Evolutionary conservation across 2,113 vertebrate species (phyloP).

Genomic region (Seriola dumerili): DNA sequence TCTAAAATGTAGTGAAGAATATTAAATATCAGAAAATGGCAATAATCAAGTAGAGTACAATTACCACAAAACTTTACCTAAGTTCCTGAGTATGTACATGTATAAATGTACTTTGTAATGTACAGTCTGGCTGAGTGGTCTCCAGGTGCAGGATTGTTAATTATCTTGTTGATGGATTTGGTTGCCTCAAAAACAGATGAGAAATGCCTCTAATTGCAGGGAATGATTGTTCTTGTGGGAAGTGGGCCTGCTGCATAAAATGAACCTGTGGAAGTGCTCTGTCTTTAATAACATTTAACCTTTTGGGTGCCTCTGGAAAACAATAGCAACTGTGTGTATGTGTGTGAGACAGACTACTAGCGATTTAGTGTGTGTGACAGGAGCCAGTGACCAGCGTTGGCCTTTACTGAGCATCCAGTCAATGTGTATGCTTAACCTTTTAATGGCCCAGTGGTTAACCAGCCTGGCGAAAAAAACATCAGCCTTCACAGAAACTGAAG

Average conservation of each 20-base stretch:
- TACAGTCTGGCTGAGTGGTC: not conserved
- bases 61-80: no score
- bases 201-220: not conserved
- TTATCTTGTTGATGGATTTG: not conserved
- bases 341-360: not conserved
- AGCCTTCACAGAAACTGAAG: slow-evolving; percentile 22
- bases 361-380: slow-evolving; percentile 53
- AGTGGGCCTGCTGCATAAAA: slow-evolving; percentile 21
- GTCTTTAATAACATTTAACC: slow-evolving; percentile 32
- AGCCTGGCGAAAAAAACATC: slow-evolving; percentile 1
- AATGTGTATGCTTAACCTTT: slow-evolving; percentile 61
- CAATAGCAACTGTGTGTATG: not conserved
- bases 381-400: slow-evolving; percentile 52
- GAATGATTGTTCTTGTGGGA: slow-evolving; percentile 25
- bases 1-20: not conserved
- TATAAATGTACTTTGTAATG: not conserved
- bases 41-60: not conserved
- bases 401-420: slow-evolving; percentile 48
- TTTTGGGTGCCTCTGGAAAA: not conserved
- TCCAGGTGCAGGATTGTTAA: slow-evolving; percentile 20
- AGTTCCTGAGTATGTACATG: no score
- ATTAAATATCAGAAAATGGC: not conserved
- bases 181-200: slow-evolving; percentile 35
- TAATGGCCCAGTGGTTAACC: slow-evolving; percentile 45
- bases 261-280: slow-evolving; percentile 12